Evolutionary conservation across 1,140 invertebrate genomes (phyloP).

Genomic region (Ceratitis capitata): DNA sequence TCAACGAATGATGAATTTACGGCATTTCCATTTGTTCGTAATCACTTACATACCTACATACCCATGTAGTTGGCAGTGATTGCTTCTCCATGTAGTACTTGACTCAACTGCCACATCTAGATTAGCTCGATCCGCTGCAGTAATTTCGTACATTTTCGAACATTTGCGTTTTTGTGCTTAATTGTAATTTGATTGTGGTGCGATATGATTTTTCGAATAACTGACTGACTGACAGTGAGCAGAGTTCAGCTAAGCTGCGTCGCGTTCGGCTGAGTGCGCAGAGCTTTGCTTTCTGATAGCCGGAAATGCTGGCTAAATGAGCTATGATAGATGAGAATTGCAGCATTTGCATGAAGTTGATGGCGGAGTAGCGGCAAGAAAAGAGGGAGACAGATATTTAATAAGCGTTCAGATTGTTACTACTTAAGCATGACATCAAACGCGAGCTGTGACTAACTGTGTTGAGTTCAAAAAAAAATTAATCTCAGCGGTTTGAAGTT

Average conservation of each 20-base stretch:
- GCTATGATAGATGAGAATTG: slow-evolving; percentile 4
- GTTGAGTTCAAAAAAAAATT: too few species aligned
- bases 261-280: too few species aligned
- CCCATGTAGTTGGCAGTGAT: not conserved
- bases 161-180: slow-evolving; percentile 6
- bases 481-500: too few species aligned
- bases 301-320: slow-evolving; percentile 22
- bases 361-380: not conserved
- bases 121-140: not conserved
- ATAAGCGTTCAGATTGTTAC: not conserved
- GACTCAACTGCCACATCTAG: not conserved
- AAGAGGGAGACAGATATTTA: not conserved
- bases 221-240: not conserved
- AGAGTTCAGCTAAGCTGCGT: too few species aligned
- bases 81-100: not conserved
- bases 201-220: slow-evolving; percentile 22
- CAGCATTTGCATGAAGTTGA: not conserved
- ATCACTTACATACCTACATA: not conserved
- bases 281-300: not conserved
- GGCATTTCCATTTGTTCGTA: not conserved
- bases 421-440: not conserved
- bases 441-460: not conserved
- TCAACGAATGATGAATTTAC: not conserved
- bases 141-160: not conserved
- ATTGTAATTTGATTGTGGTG: slow-evolving; percentile 12